Evolutionary conservation across 2,113 vertebrate genomes (phyloP).

Genomic region (Geococcyx californianus): DNA sequence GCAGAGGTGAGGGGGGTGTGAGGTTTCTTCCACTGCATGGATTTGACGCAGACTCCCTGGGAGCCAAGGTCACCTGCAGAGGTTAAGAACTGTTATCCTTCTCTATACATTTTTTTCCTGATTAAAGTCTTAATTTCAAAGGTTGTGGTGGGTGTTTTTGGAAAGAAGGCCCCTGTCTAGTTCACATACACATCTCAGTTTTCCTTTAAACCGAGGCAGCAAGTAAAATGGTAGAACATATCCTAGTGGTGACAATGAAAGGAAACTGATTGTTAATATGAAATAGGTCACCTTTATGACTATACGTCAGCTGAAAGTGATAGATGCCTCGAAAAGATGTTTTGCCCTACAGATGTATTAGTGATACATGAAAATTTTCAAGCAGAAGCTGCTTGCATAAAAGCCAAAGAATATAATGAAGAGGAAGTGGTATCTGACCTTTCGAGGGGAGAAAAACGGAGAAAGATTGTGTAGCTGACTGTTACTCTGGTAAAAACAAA

Average conservation of each 20-base stretch:
- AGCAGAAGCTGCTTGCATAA: background rate
- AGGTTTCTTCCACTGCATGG: too few species aligned
- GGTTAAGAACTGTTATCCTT: too few species aligned
- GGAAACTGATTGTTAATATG: constrained; percentile 36
- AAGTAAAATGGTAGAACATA: background rate
- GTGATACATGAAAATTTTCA: background rate
- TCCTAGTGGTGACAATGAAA: background rate
- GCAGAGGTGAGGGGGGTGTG: too few species aligned
- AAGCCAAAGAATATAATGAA: background rate
- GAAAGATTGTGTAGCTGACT: background rate
- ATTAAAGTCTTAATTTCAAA: too few species aligned
- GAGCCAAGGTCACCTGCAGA: too few species aligned
- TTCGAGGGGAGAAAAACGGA: constrained; percentile 1
- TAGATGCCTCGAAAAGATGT: background rate
- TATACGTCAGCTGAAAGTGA: constrained; percentile 27
- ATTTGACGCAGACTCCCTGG: too few species aligned
- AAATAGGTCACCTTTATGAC: constrained; percentile 42
- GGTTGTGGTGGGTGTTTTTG: too few species aligned
- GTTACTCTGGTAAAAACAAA: background rate
- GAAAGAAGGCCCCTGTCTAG: too few species aligned
- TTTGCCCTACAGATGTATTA: background rate
- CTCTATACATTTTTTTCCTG: too few species aligned
- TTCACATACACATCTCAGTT: too few species aligned
- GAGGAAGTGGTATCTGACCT: constrained; percentile 1
- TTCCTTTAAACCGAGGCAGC: too few species aligned